Conservation (phyloP, 2,113 vertebrate genomes). For the Blennius ocellaris region DNA sequence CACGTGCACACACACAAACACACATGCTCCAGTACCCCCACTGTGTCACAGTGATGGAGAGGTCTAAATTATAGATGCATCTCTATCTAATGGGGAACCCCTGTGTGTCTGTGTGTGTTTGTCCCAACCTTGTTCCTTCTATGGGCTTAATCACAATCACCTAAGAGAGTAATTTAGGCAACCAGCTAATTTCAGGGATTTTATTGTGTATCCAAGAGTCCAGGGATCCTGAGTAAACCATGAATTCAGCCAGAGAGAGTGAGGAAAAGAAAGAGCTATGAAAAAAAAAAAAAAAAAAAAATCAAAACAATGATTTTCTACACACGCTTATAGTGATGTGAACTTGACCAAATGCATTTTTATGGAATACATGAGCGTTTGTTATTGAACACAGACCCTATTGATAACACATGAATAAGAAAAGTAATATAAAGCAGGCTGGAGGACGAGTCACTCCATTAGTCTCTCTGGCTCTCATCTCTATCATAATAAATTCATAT, state of each 20-base stretch:
- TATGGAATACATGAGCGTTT: background rate
- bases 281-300: background rate
- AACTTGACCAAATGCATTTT: background rate
- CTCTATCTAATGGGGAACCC: slow-evolving; percentile 68
- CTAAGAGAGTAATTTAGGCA: slow-evolving; percentile 50
- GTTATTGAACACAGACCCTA: background rate
- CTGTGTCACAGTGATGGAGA: slow-evolving; percentile 70
- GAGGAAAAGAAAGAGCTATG: background rate
- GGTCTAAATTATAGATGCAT: slow-evolving; percentile 79
- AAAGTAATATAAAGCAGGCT: slow-evolving; percentile 27
- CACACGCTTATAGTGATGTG: background rate
- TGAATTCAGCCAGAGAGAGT: slow-evolving; percentile 8
- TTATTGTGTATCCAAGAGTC: slow-evolving; percentile 34
- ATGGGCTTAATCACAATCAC: slow-evolving; percentile 49
- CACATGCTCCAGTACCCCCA: slow-evolving; percentile 36
- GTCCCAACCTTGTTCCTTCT: slow-evolving; percentile 19
- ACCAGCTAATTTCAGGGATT: slow-evolving; percentile 53
- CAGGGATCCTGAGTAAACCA: background rate
- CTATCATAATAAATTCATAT: slow-evolving; percentile 27
- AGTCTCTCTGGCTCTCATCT: slow-evolving; percentile 18
- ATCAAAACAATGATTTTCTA: slow-evolving; percentile 11
- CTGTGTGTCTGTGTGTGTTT: slow-evolving; percentile 43
- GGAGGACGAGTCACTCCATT: slow-evolving; percentile 30
- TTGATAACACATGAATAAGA: slow-evolving; percentile 9
- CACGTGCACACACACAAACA: background rate